A percentile compares a stretch with the other conserved stretches of the same genome.
These are phyloP conservation scores for Malacoraja senta DNA, from an alignment of 2,797 vertebrate species.

Conservation along the genomic window DNA sequence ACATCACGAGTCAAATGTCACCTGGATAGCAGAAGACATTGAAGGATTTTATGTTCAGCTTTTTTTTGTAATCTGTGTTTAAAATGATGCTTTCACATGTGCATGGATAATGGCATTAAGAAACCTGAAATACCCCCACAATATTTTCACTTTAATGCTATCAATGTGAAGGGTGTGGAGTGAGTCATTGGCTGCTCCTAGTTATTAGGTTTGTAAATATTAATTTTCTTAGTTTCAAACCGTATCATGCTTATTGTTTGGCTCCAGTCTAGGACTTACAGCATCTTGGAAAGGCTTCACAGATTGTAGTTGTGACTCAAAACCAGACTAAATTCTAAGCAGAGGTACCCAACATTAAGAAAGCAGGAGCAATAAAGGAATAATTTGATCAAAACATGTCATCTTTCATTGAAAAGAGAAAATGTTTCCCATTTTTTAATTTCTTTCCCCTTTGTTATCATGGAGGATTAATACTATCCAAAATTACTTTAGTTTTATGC, in stretches of 20 bases:
- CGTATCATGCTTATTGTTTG: not conserved
- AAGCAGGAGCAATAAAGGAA: not conserved
- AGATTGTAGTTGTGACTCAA: not conserved
- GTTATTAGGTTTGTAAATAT: not conserved
- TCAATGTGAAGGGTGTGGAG: not conserved
- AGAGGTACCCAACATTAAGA: not conserved
- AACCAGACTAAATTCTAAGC: not conserved
- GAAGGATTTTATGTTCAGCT: not conserved
- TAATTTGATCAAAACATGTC: not conserved
- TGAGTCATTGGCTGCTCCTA: not conserved
- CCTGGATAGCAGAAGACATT: not conserved
- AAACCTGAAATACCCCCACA: not conserved
- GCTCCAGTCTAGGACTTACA: not conserved
- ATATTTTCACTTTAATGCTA: not conserved
- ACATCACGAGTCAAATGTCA: not conserved
- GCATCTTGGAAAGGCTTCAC: not conserved
- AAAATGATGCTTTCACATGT: not conserved
- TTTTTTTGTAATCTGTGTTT: not conserved
- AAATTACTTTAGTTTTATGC: not conserved
- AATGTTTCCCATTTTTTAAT: not conserved
- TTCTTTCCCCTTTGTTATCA: not conserved
- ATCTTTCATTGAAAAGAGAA: no score
- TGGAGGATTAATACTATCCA: no score
- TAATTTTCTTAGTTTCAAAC: not conserved
- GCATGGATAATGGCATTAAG: not conserved